A percentile compares a stretch with the other conserved stretches of the same genome.
These are phyloP conservation scores for Ophraella communa DNA, from an alignment of 2,888 invertebrate species.

Conservation along the genomic window DNA sequence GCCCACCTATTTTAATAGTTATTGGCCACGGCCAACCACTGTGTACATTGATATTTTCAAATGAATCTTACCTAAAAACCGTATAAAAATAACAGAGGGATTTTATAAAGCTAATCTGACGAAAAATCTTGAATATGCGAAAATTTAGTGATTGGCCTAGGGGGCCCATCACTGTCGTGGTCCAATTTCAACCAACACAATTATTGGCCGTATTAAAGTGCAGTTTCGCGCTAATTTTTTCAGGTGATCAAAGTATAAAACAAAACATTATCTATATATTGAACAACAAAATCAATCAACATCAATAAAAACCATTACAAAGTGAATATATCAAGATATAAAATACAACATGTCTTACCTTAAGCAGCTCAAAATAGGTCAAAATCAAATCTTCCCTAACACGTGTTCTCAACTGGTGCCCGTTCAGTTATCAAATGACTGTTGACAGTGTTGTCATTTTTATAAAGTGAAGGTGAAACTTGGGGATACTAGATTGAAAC, in stretches of 20 bases:
- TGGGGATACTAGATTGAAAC: neutral
- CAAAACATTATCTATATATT: neutral
- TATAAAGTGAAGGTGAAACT: neutral
- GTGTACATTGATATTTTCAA: too few relatives aligned
- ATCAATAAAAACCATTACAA: conserved; percentile 5
- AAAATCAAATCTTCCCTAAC: conserved; percentile 1
- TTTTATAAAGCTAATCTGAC: too few relatives aligned
- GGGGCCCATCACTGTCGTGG: neutral
- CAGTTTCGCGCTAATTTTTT: conserved; percentile 7
- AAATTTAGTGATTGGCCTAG: too few relatives aligned
- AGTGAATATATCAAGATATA: conserved; percentile 3
- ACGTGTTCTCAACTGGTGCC: neutral
- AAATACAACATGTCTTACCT: conserved; percentile 6
- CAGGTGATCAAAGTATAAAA: neutral
- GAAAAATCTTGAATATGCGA: too few relatives aligned
- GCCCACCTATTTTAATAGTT: too few relatives aligned
- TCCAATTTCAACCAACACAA: conserved; percentile 3
- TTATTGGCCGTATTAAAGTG: conserved; percentile 4
- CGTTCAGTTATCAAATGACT: conserved; percentile 10
- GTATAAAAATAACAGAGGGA: too few relatives aligned
- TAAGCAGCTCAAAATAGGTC: conserved; percentile 6
- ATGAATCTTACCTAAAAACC: too few relatives aligned
- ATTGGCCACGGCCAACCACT: too few relatives aligned
- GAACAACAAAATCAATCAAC: conserved; percentile 3
- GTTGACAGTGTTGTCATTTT: conserved; percentile 4